Evolutionary conservation across 2,888 invertebrate genomes (phyloP).

Genomic region (Augiades crinisus): DNA sequence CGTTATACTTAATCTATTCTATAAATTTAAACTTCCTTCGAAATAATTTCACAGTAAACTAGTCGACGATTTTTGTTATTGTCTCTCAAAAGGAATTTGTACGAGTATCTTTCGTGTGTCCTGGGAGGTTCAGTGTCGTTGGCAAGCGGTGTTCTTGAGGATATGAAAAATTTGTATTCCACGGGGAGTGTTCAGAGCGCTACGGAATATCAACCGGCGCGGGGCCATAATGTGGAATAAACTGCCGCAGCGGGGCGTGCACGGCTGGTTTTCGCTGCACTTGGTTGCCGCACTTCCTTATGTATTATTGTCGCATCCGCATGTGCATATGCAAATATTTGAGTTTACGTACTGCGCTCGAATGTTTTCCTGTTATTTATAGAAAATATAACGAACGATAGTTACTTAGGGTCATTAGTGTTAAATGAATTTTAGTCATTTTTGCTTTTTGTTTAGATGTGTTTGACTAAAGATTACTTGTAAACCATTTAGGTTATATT

Average conservation of each 20-base stretch:
- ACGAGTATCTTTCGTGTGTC: constrained; percentile 38
- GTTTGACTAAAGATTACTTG: too few species aligned
- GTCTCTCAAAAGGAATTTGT: constrained; percentile 27
- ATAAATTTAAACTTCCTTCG: too few species aligned
- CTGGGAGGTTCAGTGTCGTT: too few species aligned
- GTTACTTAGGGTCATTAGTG: too few species aligned
- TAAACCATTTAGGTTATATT: too few species aligned
- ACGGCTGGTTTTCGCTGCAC: constrained; percentile 31
- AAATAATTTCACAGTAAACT: constrained; percentile 4
- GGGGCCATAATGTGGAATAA: constrained; percentile 72
- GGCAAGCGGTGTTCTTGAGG: constrained; percentile 52
- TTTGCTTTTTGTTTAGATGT: too few species aligned
- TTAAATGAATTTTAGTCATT: too few species aligned
- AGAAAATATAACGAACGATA: too few species aligned
- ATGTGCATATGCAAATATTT: constrained; percentile 16
- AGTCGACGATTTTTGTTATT: constrained; percentile 14
- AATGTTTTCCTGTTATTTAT: not conserved
- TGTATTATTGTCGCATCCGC: constrained; percentile 14
- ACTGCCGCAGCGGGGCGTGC: constrained; percentile 66
- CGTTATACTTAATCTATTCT: too few species aligned
- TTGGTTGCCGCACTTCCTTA: constrained; percentile 11
- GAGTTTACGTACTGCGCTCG: not conserved
- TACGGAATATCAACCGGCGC: constrained; percentile 64
- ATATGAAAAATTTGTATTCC: constrained; percentile 66
- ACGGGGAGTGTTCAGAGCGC: constrained; percentile 51